phyloP scores from a whole-genome alignment of 2,797 vertebrate genomes.

The Liasis olivaceus region DNA sequence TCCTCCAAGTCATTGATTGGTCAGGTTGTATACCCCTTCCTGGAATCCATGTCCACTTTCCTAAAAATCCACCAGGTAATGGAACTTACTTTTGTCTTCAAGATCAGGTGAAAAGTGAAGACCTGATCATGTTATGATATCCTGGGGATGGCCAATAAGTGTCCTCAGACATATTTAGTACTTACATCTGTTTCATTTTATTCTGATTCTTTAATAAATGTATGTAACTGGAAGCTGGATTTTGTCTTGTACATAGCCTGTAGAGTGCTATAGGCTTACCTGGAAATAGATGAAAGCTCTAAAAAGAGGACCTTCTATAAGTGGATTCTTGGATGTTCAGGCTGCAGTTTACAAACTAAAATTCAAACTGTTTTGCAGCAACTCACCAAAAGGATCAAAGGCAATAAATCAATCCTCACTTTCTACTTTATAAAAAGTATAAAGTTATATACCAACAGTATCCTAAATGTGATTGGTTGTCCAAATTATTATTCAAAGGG shows the following conservation, averaged over 20 bases:
- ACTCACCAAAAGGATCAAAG: background rate
- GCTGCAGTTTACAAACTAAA: background rate
- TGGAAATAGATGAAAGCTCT: background rate
- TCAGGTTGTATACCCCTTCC: background rate
- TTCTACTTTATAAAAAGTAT: background rate
- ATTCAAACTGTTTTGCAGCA: background rate
- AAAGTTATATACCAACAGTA: background rate
- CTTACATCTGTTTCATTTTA: background rate
- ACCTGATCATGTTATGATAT: background rate
- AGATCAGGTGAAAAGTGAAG: background rate
- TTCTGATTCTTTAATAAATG: background rate
- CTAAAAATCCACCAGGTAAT: background rate
- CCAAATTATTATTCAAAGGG: background rate
- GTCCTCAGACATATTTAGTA: background rate
- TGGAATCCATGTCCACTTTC: background rate
- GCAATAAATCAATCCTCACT: background rate
- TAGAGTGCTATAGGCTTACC: background rate
- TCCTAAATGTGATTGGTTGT: background rate
- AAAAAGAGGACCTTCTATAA: background rate
- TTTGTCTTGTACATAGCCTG: background rate
- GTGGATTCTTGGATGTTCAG: background rate
- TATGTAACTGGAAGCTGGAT: background rate
- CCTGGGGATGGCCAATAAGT: background rate
- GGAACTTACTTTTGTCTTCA: background rate
- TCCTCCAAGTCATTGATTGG: too few species aligned